These are phyloP conservation scores for Musca domestica DNA, from an alignment of 1,140 invertebrate genomes.

Conservation along the genomic window DNA sequence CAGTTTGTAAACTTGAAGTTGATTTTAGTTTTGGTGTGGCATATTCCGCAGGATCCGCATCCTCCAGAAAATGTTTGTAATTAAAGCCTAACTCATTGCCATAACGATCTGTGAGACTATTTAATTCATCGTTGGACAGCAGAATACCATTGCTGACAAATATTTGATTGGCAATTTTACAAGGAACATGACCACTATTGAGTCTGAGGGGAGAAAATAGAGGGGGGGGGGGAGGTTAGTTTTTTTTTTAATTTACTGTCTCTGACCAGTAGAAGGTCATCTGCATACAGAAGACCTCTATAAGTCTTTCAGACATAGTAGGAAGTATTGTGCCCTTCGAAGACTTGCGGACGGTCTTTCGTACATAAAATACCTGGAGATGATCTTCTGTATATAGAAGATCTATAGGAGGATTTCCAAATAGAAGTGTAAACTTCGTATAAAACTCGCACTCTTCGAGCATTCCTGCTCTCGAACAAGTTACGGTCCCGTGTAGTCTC, in stretches of 20 bases:
- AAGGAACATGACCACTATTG: conserved; percentile 68
- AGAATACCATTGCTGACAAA: conserved; percentile 63
- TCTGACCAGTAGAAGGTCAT: too few species aligned
- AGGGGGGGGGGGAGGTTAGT: neutral
- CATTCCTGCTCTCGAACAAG: too few species aligned
- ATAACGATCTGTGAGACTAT: conserved; percentile 65
- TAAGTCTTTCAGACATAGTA: too few species aligned
- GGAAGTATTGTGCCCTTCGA: too few species aligned
- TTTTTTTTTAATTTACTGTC: neutral
- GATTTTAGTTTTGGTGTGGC: conserved; percentile 42
- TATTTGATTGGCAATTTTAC: conserved; percentile 65
- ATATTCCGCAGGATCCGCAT: conserved; percentile 54
- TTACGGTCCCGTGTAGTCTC: too few species aligned
- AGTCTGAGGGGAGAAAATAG: conserved; percentile 54
- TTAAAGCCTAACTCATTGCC: conserved; percentile 69
- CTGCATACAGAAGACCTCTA: too few species aligned
- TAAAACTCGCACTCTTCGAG: too few species aligned
- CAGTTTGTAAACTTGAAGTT: conserved; percentile 32
- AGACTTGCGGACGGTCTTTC: too few species aligned
- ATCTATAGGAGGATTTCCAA: too few species aligned
- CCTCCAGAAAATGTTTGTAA: conserved; percentile 65
- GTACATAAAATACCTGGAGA: too few species aligned
- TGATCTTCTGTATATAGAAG: too few species aligned
- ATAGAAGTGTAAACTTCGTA: too few species aligned
- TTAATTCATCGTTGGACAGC: conserved; percentile 62